A percentile compares a stretch with the other conserved stretches of the same genome.
These are phyloP conservation scores for Potamarius usumacintae DNA, from an alignment of 2,113 vertebrate species.

Conservation along the genomic window DNA sequence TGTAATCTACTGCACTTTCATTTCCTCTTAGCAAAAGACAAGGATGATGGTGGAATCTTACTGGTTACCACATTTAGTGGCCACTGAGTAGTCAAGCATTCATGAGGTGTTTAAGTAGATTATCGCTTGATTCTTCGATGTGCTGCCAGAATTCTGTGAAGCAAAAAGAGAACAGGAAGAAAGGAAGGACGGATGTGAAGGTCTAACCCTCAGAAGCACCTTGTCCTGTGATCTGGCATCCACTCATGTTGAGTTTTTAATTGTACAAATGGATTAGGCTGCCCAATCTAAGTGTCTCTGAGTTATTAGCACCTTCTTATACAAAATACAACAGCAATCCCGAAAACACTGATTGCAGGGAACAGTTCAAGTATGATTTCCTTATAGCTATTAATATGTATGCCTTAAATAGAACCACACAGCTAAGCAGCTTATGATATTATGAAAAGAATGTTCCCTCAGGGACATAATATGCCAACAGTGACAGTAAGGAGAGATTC, in stretches of 20 bases:
- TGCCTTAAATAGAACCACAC: conserved; percentile 86
- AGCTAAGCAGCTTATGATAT: conserved; percentile 86
- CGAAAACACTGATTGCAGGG: conserved; percentile 80
- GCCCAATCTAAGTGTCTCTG: conserved; percentile 75
- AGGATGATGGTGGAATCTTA: neutral
- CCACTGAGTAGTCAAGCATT: conserved; percentile 16
- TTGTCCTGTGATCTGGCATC: conserved; percentile 71
- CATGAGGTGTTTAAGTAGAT: conserved; percentile 39
- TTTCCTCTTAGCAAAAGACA: conserved; percentile 12
- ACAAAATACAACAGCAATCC: conserved; percentile 80
- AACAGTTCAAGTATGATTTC: conserved; percentile 84
- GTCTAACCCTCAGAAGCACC: conserved; percentile 69
- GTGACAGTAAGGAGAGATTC: conserved; percentile 82
- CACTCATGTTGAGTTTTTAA: conserved; percentile 68
- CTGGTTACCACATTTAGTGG: conserved; percentile 3
- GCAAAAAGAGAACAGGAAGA: conserved; percentile 28
- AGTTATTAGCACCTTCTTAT: conserved; percentile 84
- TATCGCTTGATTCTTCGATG: conserved; percentile 46
- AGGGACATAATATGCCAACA: conserved; percentile 83
- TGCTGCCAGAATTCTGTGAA: conserved; percentile 48
- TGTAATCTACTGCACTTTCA: neutral
- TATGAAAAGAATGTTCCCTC: conserved; percentile 85
- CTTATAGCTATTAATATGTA: conserved; percentile 87
- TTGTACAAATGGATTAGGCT: conserved; percentile 79
- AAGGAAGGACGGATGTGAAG: conserved; percentile 55